A percentile compares a stretch with the other conserved stretches of the same genome.
These are phyloP conservation scores for Plectrocnemia conspersa DNA, from an alignment of 1,140 invertebrate genomes.

Conservation along the genomic window DNA sequence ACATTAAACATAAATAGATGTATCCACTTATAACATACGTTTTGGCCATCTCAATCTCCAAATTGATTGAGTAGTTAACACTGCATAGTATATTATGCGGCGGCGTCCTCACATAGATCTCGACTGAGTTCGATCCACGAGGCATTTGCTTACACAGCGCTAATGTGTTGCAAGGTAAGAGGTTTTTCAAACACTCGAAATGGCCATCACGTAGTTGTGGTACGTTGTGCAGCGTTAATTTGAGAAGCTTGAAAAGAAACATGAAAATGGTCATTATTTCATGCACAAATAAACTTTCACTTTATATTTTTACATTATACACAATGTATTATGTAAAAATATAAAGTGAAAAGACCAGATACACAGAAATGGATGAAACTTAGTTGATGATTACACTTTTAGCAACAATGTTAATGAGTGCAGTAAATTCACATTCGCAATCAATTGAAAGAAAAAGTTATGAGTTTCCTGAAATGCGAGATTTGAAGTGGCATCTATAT, in stretches of 20 bases:
- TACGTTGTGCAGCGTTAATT: slow-evolving; percentile 25
- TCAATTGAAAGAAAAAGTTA: no score
- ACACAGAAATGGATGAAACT: no score
- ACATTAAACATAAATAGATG: slow-evolving; percentile 4
- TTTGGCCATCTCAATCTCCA: slow-evolving; percentile 37
- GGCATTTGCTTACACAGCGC: slow-evolving; percentile 23
- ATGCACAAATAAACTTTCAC: not conserved
- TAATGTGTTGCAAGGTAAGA: slow-evolving; percentile 14
- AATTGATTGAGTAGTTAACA: slow-evolving; percentile 44
- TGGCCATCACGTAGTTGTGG: slow-evolving; percentile 9
- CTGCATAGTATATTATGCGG: slow-evolving; percentile 44
- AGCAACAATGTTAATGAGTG: no score
- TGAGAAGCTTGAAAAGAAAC: slow-evolving; percentile 21
- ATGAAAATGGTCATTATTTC: no score
- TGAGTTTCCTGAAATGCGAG: no score
- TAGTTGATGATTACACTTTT: no score
- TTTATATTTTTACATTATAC: no score
- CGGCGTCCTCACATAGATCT: slow-evolving; percentile 47
- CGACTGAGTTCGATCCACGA: slow-evolving; percentile 36
- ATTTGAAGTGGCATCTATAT: no score
- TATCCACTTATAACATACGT: slow-evolving; percentile 6
- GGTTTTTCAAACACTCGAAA: slow-evolving; percentile 17
- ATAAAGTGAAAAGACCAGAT: no score
- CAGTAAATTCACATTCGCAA: no score
- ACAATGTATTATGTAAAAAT: no score